Evolutionary conservation across 2,888 invertebrate species (phyloP).

Genomic region (Campaea margaritaria): DNA sequence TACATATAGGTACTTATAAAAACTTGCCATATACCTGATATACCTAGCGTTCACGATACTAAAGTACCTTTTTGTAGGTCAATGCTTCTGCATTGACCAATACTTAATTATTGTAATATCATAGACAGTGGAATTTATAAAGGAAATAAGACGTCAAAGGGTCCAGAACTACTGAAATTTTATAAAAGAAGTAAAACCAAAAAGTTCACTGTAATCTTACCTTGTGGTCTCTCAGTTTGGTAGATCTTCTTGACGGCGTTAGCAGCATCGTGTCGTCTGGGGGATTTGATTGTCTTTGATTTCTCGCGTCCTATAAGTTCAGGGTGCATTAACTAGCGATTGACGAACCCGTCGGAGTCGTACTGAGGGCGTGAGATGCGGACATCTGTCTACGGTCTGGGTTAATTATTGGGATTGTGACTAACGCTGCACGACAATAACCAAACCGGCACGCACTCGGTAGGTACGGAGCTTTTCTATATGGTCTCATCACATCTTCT

Average conservation of each 20-base stretch:
- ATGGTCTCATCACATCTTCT: slow-evolving; percentile 7
- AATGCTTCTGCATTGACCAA: too few species aligned
- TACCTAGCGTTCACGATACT: too few species aligned
- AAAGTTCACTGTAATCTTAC: slow-evolving; percentile 8
- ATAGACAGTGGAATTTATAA: too few species aligned
- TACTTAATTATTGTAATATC: too few species aligned
- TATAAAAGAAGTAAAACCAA: too few species aligned
- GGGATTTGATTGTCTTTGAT: neutral
- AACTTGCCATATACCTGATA: too few species aligned
- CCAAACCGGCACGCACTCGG: slow-evolving; percentile 46
- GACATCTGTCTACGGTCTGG: slow-evolving; percentile 45
- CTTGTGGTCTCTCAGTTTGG: slow-evolving; percentile 13
- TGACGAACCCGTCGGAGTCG: slow-evolving; percentile 47
- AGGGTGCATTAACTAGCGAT: slow-evolving; percentile 42
- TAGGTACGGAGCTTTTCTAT: slow-evolving; percentile 47
- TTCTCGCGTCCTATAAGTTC: slow-evolving; percentile 9
- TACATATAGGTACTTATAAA: too few species aligned
- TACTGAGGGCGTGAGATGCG: slow-evolving; percentile 57
- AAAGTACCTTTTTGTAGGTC: too few species aligned
- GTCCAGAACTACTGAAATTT: too few species aligned
- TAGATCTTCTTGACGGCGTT: slow-evolving; percentile 4
- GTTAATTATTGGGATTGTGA: slow-evolving; percentile 47
- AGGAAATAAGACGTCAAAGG: too few species aligned
- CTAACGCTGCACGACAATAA: slow-evolving; percentile 44
- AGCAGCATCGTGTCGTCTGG: slow-evolving; percentile 8